Conservation (phyloP, 2,888 invertebrate species). For the Chloromyia formosa region DNA sequence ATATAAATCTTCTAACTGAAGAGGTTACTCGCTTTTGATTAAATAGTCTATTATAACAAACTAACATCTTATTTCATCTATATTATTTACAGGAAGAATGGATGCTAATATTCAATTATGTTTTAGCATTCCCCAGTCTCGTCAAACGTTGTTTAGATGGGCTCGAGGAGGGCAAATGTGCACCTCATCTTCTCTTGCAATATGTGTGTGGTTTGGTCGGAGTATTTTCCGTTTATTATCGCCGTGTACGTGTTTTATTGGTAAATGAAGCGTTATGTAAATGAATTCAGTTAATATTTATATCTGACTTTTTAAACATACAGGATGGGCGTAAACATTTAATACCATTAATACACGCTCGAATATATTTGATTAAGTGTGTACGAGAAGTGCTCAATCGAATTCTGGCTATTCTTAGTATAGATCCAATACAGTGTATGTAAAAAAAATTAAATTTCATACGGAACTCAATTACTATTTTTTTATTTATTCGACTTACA, state of each 20-base stretch:
- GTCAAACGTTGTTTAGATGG: conserved; percentile 67
- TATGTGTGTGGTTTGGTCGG: conserved; percentile 73
- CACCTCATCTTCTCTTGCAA: conserved; percentile 72
- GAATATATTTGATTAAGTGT: conserved; percentile 74
- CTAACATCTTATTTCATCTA: too few species aligned
- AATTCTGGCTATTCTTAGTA: conserved; percentile 71
- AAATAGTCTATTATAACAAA: too few species aligned
- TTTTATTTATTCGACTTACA: conserved; percentile 21
- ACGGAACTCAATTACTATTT: conserved; percentile 7
- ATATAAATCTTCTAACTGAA: conserved; percentile 71
- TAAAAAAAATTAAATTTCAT: conserved; percentile 57
- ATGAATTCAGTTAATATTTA: conserved; percentile 11
- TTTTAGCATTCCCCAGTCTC: conserved; percentile 72
- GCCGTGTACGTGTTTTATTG: conserved; percentile 73
- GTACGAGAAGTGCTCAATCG: conserved; percentile 72
- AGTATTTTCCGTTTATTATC: conserved; percentile 78
- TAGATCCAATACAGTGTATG: conserved; percentile 76
- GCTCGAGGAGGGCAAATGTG: conserved; percentile 66
- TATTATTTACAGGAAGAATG: conserved; percentile 74
- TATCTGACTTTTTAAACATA: conserved; percentile 59
- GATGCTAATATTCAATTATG: conserved; percentile 74
- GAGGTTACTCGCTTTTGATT: conserved; percentile 66
- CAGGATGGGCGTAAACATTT: conserved; percentile 75
- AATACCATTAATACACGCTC: conserved; percentile 72
- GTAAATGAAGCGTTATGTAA: conserved; percentile 65